Percentiles rank a stretch among this genome's conserved stretches.
These are phyloP conservation scores for Rutilus rutilus DNA, from an alignment of 2,113 vertebrate species.

Conservation along the genomic window DNA sequence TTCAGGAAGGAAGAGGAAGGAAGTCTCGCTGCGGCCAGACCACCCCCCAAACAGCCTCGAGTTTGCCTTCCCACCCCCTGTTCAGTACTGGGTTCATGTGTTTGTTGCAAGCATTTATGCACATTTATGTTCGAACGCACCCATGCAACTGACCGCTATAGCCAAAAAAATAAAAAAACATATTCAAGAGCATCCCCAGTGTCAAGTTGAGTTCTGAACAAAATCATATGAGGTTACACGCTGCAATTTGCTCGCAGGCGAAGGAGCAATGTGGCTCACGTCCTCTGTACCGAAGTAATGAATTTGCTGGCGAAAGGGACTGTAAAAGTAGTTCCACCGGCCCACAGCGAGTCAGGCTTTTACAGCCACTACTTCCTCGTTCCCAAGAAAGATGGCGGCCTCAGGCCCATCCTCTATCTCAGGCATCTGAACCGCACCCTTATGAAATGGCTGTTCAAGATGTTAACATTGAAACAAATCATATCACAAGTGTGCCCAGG, in stretches of 20 bases:
- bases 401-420: not conserved
- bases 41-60: too few relatives aligned
- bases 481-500: not conserved
- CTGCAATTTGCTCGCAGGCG: not conserved
- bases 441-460: not conserved
- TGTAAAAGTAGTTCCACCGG: not conserved
- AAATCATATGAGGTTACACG: not conserved
- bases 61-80: too few relatives aligned
- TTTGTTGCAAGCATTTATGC: too few relatives aligned
- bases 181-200: too few relatives aligned
- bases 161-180: too few relatives aligned
- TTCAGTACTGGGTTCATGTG: too few relatives aligned
- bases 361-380: not conserved
- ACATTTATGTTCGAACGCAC: too few relatives aligned
- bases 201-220: too few relatives aligned
- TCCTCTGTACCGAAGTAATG: not conserved
- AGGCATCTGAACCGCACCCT: not conserved
- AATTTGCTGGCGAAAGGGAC: not conserved
- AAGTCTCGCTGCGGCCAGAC: too few relatives aligned
- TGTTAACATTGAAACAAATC: not conserved
- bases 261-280: not conserved
- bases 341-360: not conserved
- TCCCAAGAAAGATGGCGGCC: not conserved
- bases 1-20: too few relatives aligned
- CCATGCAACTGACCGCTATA: too few relatives aligned